Evolutionary conservation across 2,797 vertebrate genomes (phyloP).

Genomic region (Paramormyrops hopkinsi): DNA sequence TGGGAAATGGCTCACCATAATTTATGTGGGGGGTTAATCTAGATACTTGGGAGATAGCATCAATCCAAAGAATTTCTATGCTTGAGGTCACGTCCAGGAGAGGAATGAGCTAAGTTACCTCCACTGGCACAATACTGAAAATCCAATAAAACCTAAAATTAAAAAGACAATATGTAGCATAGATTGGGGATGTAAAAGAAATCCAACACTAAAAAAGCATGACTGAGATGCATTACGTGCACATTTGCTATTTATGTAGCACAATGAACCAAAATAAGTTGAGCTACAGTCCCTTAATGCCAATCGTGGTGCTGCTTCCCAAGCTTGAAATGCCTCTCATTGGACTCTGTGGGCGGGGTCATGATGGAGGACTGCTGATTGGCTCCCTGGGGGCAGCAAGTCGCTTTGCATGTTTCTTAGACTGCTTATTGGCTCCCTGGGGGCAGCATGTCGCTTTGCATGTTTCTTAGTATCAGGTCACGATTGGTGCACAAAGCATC

Average conservation of each 20-base stretch:
- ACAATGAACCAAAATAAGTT: not conserved
- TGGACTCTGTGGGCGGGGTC: not conserved
- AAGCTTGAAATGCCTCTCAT: not conserved
- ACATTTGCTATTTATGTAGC: not conserved
- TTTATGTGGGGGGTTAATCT: not conserved
- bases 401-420: not conserved
- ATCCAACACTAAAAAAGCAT: not conserved
- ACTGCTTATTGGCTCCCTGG: not conserved
- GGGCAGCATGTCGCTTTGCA: not conserved
- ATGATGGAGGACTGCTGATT: not conserved
- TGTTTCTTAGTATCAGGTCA: not conserved
- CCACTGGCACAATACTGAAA: not conserved
- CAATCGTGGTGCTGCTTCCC: not conserved
- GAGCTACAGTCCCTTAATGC: not conserved
- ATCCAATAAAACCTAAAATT: not conserved
- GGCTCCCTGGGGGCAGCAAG: not conserved
- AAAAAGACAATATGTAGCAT: not conserved
- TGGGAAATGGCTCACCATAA: not conserved
- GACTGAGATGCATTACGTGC: not conserved
- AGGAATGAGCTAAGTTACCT: not conserved
- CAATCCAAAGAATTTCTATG: not conserved
- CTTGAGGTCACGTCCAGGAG: not conserved
- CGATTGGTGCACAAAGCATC: not conserved
- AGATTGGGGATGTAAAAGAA: not conserved
- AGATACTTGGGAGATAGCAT: not conserved